Percentiles rank a stretch among this genome's conserved stretches.
Conservation (phyloP, 2,113 vertebrate species). For the Anolis carolinensis region DNA sequence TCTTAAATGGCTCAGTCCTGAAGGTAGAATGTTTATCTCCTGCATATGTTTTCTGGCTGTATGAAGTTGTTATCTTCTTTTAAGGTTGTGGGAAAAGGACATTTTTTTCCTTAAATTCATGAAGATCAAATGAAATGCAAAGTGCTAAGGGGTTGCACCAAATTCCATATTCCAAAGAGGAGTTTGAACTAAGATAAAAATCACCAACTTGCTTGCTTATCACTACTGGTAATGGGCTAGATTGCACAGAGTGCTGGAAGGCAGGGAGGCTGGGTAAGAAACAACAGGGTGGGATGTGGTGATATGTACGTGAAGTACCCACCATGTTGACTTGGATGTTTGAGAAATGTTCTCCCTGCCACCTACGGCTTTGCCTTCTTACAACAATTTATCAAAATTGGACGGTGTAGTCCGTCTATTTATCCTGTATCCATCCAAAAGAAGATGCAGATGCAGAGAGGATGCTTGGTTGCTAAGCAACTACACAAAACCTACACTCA, state of each 20-base stretch:
- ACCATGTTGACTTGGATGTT: background rate
- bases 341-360: background rate
- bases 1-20: background rate
- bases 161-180: constrained; percentile 14
- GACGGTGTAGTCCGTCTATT: background rate
- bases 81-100: background rate
- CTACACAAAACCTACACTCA: background rate
- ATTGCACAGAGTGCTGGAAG: background rate
- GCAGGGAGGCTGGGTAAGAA: too few species aligned
- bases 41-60: background rate
- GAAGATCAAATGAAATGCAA: constrained; percentile 5
- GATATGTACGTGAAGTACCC: background rate
- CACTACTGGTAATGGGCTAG: background rate
- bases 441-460: too few species aligned
- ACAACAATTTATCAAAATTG: background rate
- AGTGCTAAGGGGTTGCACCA: background rate
- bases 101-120: too few species aligned
- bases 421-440: background rate
- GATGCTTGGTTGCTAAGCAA: background rate
- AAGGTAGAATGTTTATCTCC: constrained; percentile 13
- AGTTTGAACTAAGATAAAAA: constrained; percentile 20
- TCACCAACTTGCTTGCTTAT: background rate
- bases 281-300: too few species aligned
- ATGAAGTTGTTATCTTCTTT: background rate
- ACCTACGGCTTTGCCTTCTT: background rate